Percentiles rank a stretch among this genome's conserved stretches.
phyloP scores from a whole-genome alignment of 2,113 vertebrate genomes.

The Phasianus colchicus region DNA sequence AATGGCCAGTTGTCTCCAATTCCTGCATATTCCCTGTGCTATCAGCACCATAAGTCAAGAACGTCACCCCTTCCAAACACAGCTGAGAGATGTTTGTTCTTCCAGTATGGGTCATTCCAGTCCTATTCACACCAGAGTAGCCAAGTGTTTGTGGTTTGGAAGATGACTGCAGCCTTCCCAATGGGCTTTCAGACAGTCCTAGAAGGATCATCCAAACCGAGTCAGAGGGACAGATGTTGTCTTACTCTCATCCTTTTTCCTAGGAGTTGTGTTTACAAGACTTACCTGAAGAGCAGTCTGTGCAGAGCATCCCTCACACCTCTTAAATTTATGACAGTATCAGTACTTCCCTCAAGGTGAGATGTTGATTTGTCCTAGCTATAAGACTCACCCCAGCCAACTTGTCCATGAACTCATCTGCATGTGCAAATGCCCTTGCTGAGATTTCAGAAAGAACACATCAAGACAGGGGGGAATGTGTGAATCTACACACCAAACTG shows the following conservation, averaged over 20 bases:
- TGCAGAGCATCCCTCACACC: not conserved
- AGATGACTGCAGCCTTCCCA: not conserved
- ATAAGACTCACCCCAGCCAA: not conserved
- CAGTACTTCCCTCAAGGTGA: not conserved
- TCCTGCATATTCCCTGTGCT: not conserved
- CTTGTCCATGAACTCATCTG: not conserved
- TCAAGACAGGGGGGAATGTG: not conserved
- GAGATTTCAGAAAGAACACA: not conserved
- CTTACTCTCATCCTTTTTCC: not conserved
- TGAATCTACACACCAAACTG: not conserved
- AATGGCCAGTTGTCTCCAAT: not conserved
- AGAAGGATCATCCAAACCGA: not conserved
- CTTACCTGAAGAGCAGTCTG: not conserved
- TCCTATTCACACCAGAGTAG: not conserved
- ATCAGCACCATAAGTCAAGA: not conserved
- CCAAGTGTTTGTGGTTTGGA: not conserved
- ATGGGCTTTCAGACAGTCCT: not conserved
- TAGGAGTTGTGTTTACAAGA: not conserved
- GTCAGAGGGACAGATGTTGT: not conserved
- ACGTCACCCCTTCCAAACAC: rapidly evolving
- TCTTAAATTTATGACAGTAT: not conserved
- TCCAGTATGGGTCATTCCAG: not conserved
- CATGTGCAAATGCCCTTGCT: not conserved
- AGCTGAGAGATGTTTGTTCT: not conserved
- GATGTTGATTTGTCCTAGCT: not conserved